These are phyloP conservation scores for Nothoprocta perdicaria DNA, from an alignment of 2,113 vertebrate genomes.

Conservation along the genomic window DNA sequence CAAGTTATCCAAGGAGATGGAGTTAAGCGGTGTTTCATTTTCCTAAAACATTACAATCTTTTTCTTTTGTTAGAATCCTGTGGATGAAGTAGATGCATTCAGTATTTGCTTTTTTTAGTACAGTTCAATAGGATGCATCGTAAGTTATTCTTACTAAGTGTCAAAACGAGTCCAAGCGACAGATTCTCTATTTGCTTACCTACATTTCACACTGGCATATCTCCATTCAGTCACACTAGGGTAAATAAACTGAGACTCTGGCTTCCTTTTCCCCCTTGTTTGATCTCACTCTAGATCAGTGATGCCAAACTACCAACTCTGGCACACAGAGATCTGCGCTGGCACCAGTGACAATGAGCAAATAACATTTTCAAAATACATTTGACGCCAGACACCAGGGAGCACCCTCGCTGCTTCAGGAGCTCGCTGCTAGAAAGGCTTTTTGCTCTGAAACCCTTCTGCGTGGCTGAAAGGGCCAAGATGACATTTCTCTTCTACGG, in stretches of 20 bases:
- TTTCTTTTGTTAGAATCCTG: background rate
- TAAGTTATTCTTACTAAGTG: constrained; percentile 52
- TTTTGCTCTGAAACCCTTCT: constrained; percentile 9
- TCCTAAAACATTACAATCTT: constrained; percentile 8
- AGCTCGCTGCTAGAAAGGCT: constrained; percentile 13
- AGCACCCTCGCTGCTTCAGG: constrained; percentile 42
- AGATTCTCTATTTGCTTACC: constrained; percentile 67
- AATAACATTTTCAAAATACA: constrained; percentile 64
- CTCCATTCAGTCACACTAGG: constrained; percentile 49
- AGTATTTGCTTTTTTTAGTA: constrained; percentile 28
- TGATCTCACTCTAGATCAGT: constrained; percentile 59
- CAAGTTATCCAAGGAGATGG: background rate
- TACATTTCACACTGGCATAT: constrained; percentile 61
- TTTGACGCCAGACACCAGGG: constrained; percentile 55
- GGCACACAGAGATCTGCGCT: constrained; percentile 54
- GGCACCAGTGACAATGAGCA: constrained; percentile 62
- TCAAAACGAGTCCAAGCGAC: constrained; percentile 66
- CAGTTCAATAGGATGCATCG: constrained; percentile 50
- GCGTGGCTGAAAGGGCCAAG: background rate
- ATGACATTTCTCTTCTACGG: fast-evolving
- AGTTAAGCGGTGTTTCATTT: background rate
- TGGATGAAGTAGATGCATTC: constrained; percentile 3
- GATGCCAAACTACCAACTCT: constrained; percentile 68
- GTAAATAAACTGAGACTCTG: constrained; percentile 68
- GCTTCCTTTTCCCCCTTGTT: constrained; percentile 31